phyloP scores from a whole-genome alignment of 2,888 invertebrate genomes.

The Drosophila kokeensis region DNA sequence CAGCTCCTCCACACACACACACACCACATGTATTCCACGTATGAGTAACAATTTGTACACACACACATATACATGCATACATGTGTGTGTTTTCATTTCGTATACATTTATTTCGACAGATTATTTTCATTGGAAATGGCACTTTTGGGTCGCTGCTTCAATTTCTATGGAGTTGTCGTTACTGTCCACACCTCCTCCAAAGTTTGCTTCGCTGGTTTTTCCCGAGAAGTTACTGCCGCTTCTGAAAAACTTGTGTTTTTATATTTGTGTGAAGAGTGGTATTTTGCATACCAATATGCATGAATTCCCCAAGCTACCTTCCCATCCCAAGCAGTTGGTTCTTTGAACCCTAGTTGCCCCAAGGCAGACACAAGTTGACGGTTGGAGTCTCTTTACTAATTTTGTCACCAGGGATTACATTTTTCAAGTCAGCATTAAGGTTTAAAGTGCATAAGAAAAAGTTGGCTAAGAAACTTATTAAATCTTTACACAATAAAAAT shows the following conservation, averaged over 20 bases:
- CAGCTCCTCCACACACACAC: slow-evolving; percentile 8
- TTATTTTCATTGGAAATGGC: slow-evolving; percentile 51
- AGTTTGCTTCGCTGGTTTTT: slow-evolving; percentile 44
- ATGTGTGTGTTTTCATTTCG: neutral
- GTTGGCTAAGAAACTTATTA: neutral
- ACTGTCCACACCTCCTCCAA: slow-evolving; percentile 22
- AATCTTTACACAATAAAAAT: neutral
- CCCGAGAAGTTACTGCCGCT: slow-evolving; percentile 16
- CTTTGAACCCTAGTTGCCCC: slow-evolving; percentile 28
- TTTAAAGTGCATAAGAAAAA: neutral
- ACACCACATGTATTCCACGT: slow-evolving; percentile 1
- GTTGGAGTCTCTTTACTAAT: slow-evolving; percentile 4
- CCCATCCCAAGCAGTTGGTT: slow-evolving; percentile 11
- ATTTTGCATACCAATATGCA: slow-evolving; percentile 51
- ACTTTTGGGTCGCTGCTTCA: slow-evolving; percentile 36
- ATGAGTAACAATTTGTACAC: slow-evolving; percentile 15
- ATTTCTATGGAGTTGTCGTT: slow-evolving; percentile 29
- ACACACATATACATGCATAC: neutral
- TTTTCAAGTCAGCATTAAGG: slow-evolving; percentile 1
- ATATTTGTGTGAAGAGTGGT: slow-evolving; percentile 26
- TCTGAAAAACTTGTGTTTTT: slow-evolving; percentile 34
- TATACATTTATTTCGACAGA: slow-evolving; percentile 38
- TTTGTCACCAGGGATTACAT: neutral
- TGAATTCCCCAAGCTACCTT: slow-evolving; percentile 3
- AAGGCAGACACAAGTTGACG: slow-evolving; percentile 10